These are phyloP conservation scores for Euclidia mi DNA, from an alignment of 2,888 invertebrate species.

Conservation along the genomic window DNA sequence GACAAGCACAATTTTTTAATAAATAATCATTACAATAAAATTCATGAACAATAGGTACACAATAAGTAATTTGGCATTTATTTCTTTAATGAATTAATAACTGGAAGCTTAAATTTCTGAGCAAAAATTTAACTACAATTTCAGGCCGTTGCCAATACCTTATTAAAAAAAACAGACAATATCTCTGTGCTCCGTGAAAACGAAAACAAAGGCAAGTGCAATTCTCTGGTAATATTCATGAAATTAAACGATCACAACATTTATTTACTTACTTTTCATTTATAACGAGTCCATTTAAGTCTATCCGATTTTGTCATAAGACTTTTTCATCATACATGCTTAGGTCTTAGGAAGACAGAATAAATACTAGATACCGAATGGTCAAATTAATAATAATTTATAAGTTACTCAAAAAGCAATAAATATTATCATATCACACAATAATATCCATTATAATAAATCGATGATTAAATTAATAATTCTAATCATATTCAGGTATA, in stretches of 20 bases:
- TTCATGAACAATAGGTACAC: constrained; percentile 49
- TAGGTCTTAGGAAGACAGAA: constrained; percentile 55
- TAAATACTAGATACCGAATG: constrained; percentile 47
- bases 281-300: constrained; percentile 19
- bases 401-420: constrained; percentile 61
- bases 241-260: neutral
- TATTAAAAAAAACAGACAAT: neutral
- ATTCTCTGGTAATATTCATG: constrained; percentile 1
- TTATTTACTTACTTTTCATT: constrained; percentile 7
- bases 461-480: constrained; percentile 56
- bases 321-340: constrained; percentile 27
- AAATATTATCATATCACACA: constrained; percentile 73
- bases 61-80: constrained; percentile 56
- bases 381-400: constrained; percentile 49
- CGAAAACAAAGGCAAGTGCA: constrained; percentile 6
- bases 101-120: constrained; percentile 82
- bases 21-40: constrained; percentile 44
- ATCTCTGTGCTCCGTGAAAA: neutral
- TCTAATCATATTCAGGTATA: constrained; percentile 63
- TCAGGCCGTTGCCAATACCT: constrained; percentile 37
- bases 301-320: constrained; percentile 28
- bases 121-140: constrained; percentile 67
- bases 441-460: constrained; percentile 61
- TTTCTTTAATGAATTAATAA: constrained; percentile 43
- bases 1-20: constrained; percentile 59